Evolutionary conservation across 1,140 invertebrate genomes (phyloP).

Genomic region (Bathynomus jamesi): DNA sequence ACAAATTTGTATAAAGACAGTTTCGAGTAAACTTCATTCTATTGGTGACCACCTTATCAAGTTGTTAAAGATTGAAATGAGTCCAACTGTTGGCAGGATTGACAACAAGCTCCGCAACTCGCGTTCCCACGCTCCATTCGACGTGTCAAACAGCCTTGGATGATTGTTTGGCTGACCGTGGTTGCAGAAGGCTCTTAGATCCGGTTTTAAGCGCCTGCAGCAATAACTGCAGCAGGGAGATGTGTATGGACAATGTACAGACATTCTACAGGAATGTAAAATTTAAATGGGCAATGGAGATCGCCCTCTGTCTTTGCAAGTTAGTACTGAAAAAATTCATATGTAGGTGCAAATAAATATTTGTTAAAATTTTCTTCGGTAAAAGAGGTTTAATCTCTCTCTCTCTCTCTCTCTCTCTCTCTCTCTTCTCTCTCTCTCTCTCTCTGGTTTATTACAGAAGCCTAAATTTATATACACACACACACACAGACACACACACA

Average conservation of each 20-base stretch:
- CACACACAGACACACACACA: too few species aligned
- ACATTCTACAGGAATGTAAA: slow-evolving; percentile 70
- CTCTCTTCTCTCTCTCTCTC: too few species aligned
- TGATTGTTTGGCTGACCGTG: slow-evolving; percentile 63
- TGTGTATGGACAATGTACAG: slow-evolving; percentile 78
- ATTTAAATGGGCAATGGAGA: slow-evolving; percentile 70
- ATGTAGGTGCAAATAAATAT: slow-evolving; percentile 1
- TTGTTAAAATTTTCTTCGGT: neutral
- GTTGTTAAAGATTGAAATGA: too few species aligned
- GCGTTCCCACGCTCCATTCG: slow-evolving; percentile 15
- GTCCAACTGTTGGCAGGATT: too few species aligned
- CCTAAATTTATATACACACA: too few species aligned
- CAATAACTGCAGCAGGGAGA: slow-evolving; percentile 62
- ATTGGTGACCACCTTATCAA: too few species aligned
- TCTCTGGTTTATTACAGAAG: too few species aligned
- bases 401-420: neutral
- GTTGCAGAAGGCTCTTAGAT: slow-evolving; percentile 62
- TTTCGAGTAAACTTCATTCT: too few species aligned
- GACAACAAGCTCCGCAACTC: neutral
- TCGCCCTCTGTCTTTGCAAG: slow-evolving; percentile 88
- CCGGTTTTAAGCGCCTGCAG: slow-evolving; percentile 68
- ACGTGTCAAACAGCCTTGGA: slow-evolving; percentile 68
- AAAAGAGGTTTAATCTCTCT: too few species aligned
- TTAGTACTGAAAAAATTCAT: slow-evolving; percentile 49
- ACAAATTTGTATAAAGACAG: too few species aligned